Percentiles rank a stretch among this genome's conserved stretches.
These are phyloP conservation scores for Reticulitermes lucifugus DNA, from an alignment of 2,888 invertebrate species.

Conservation along the genomic window DNA sequence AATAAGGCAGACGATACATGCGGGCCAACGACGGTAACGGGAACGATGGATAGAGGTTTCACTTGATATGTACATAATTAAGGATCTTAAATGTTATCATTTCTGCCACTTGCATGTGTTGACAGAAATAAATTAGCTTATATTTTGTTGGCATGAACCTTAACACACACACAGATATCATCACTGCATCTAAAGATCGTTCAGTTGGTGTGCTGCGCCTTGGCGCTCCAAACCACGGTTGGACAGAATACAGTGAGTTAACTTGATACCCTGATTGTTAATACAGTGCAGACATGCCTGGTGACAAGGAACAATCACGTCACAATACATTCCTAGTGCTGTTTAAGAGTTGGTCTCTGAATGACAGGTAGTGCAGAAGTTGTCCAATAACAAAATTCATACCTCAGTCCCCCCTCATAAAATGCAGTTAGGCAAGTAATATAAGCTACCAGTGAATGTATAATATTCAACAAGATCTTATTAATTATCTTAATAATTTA, in stretches of 20 bases:
- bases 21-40: no score
- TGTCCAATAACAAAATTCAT: background rate
- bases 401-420: background rate
- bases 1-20: no score
- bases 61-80: no score
- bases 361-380: background rate
- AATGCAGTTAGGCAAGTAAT: no score
- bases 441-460: no score
- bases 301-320: background rate
- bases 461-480: no score
- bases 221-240: slow-evolving; percentile 65
- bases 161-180: slow-evolving; percentile 60
- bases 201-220: slow-evolving; percentile 64
- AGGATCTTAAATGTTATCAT: no score
- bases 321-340: slow-evolving; percentile 27
- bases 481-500: no score
- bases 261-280: slow-evolving; percentile 59
- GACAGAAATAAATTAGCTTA: no score
- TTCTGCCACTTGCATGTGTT: no score
- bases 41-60: no score
- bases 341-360: background rate
- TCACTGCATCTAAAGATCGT: slow-evolving; percentile 65
- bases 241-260: slow-evolving; percentile 65
- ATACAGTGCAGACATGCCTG: background rate
- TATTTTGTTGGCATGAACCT: background rate